Evolutionary conservation across 2,888 invertebrate species (phyloP).

Genomic region (Cerastis leucographa): DNA sequence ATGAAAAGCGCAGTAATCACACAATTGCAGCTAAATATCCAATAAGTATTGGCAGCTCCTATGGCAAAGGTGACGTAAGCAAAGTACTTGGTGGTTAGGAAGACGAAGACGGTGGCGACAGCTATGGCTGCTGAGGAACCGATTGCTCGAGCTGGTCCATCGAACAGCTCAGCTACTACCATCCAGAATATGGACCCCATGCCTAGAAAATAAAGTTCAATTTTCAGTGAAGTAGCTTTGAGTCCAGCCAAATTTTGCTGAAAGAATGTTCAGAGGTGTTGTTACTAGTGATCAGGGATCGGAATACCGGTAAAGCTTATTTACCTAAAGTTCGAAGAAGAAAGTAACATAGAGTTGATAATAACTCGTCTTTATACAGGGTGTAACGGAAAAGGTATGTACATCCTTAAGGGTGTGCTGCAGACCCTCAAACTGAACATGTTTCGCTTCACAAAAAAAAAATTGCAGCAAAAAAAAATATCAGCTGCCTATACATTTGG

Average conservation of each 20-base stretch:
- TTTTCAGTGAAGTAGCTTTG: not conserved
- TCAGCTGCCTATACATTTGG: no score
- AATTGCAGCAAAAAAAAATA: no score
- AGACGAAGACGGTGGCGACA: not conserved
- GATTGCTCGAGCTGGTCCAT: constrained; percentile 74
- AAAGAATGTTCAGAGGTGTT: not conserved
- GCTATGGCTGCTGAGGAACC: constrained; percentile 67
- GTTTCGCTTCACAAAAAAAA: no score
- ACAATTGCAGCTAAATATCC: constrained; percentile 72
- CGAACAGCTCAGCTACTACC: constrained; percentile 78
- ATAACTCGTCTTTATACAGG: no score
- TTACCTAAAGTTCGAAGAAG: no score
- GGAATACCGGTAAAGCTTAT: no score
- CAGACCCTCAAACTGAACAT: no score
- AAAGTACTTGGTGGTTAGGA: constrained; percentile 74
- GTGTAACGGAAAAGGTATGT: no score
- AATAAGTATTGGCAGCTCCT: constrained; percentile 77
- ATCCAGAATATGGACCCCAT: constrained; percentile 79
- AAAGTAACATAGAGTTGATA: no score
- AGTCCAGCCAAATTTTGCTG: not conserved
- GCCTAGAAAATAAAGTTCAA: constrained; percentile 67
- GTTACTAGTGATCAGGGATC: no score
- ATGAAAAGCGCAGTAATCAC: constrained; percentile 73
- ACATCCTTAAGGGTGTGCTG: no score
- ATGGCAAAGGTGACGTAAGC: constrained; percentile 68